Base-by-base conservation (phyloP, 2,888 invertebrate genomes). In the Mythimna impura region DNA sequence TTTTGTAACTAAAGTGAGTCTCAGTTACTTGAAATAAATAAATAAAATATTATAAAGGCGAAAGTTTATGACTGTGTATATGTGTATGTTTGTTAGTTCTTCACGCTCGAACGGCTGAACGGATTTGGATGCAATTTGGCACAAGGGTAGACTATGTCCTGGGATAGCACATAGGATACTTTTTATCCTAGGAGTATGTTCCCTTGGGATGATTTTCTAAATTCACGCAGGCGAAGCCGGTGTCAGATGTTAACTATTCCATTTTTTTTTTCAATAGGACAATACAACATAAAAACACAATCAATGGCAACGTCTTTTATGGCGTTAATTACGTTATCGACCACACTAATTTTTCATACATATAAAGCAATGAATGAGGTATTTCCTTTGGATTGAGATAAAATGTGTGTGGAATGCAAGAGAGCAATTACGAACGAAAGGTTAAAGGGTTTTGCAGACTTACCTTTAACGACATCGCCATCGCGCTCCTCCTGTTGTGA, bases 401-500 rank as follows among this genome's bases (percentile, higher is more conserved):
- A 20, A 20, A 58, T 34, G 20, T 57, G 30, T 58, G 20, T 34
- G 8, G 14, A 2, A 0, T 65, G 7, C 17, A n/a, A 65, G 36
- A 34, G 34, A n/a, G 17, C 25, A n/a, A 30, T n/a, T 9, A 20
- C 3, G 4, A 50, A 43, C n/a, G 6, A 50, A 50, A 57, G 61
- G 25, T 65, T 54, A 36, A 54, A 74, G 12, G 54, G 6, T 36
- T 20, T 54, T 65, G 61, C 36, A 62, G 30, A 72, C 71, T 47
- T 84, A 91, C 98, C 98, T 95, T 97, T 97, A 34, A 98, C 98
- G 17, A 97, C 97, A 89, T 98, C 97, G 7, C 98, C 98, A 89
- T 97, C 97, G 82, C 97, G 96, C 87, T 97, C 97, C 89, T 97
- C 97, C 62, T 97, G 96, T 87, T 97, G 97, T 43, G 97, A 97